Conservation (phyloP, 23 tunicate species). For the Oikopleura dioica region DNA sequence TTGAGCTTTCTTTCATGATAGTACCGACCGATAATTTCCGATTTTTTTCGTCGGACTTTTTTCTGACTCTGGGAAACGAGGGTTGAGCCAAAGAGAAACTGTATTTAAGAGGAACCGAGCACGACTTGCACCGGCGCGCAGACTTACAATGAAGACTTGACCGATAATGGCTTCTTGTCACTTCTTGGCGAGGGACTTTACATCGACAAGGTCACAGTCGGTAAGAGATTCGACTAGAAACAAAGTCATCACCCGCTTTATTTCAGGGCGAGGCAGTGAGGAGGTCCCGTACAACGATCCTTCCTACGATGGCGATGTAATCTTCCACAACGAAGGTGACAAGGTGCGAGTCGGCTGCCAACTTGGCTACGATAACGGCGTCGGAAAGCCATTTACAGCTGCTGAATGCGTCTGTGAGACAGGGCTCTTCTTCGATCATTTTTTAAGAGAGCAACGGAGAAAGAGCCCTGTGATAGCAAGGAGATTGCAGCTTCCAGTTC, state of each 20-base stretch:
- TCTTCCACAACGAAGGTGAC: neutral
- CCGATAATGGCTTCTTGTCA: slow-evolving; percentile 2
- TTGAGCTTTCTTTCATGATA: no score
- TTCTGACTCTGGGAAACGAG: no score
- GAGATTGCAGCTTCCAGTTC: no score
- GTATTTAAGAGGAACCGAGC: no score
- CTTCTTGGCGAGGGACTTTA: neutral
- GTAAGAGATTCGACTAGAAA: neutral
- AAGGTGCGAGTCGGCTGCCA: neutral
- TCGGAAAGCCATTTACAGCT: no score
- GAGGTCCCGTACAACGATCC: neutral
- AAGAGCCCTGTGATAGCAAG: no score
- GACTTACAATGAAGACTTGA: slow-evolving; percentile 2
- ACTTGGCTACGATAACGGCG: neutral
- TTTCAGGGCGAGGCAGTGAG: neutral
- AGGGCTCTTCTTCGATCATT: no score
- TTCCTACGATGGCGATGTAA: neutral
- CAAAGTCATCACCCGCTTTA: neutral
- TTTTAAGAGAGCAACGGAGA: no score
- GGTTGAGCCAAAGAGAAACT: no score
- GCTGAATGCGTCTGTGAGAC: no score
- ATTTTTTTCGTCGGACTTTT: no score
- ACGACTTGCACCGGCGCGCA: neutral
- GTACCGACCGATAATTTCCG: no score
- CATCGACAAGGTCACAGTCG: neutral